Evolutionary conservation across 2,797 vertebrate species (phyloP).

Genomic region (Hemitrygon akajei): DNA sequence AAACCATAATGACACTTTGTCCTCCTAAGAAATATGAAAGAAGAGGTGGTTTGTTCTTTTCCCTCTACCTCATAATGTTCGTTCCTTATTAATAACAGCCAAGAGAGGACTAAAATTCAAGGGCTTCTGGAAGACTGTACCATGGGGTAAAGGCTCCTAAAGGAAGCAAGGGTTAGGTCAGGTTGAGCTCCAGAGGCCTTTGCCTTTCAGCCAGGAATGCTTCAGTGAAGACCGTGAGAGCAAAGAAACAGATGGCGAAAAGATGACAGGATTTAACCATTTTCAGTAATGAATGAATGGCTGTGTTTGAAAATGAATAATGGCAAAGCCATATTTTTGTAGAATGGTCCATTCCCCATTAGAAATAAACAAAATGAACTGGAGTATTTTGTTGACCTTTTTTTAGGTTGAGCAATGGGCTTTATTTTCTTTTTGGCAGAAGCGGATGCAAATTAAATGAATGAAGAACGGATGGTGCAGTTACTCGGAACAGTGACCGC

Average conservation of each 20-base stretch:
- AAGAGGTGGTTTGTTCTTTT: too few relatives aligned
- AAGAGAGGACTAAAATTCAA: neutral
- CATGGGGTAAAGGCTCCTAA: neutral
- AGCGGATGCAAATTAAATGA: neutral
- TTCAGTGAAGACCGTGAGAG: neutral
- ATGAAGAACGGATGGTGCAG: neutral
- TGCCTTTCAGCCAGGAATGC: conserved; percentile 25
- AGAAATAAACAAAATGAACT: neutral
- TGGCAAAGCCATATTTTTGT: neutral
- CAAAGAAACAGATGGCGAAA: conserved; percentile 33
- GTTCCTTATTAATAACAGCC: neutral
- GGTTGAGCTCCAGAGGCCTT: neutral
- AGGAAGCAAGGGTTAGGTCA: neutral
- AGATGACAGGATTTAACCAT: conserved; percentile 7
- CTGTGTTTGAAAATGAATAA: conserved; percentile 27
- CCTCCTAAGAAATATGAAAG: too few relatives aligned
- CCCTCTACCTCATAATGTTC: too few relatives aligned
- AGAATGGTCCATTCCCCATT: neutral
- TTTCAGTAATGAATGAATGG: neutral
- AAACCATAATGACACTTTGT: too few relatives aligned
- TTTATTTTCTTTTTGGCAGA: neutral
- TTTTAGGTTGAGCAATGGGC: neutral
- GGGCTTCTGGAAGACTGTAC: neutral
- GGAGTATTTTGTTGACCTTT: conserved; percentile 11
- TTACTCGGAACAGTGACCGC: neutral